These are phyloP conservation scores for Atethmia centrago DNA, from an alignment of 2,888 invertebrate genomes.

Conservation along the genomic window DNA sequence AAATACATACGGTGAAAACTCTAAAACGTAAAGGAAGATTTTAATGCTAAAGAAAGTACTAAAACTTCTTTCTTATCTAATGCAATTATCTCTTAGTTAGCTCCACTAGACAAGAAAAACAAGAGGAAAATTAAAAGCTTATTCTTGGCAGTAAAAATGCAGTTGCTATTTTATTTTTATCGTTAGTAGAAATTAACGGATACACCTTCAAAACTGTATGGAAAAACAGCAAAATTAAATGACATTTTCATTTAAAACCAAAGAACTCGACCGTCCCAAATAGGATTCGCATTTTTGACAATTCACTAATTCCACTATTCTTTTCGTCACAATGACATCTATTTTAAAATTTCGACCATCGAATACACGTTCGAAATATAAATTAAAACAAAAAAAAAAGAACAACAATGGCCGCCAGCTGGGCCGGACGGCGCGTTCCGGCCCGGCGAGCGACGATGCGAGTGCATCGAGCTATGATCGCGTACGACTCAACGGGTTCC, in stretches of 20 bases:
- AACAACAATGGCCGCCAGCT: conserved; percentile 67
- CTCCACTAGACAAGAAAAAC: conserved; percentile 26
- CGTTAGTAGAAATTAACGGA: neutral
- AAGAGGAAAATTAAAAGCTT: conserved; percentile 26
- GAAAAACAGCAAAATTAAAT: neutral
- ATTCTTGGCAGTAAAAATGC: conserved; percentile 15
- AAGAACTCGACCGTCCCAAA: conserved; percentile 26
- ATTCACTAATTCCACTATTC: conserved; percentile 52
- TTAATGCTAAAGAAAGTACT: conserved; percentile 27
- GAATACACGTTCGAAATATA: conserved; percentile 66
- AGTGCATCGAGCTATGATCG: conserved; percentile 74
- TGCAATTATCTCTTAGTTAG: conserved; percentile 46
- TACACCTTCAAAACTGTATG: neutral
- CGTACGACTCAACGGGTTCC: conserved; percentile 58
- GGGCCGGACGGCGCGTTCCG: conserved; percentile 75
- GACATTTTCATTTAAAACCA: conserved; percentile 16
- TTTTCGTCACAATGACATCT: conserved; percentile 43
- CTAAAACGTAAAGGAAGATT: conserved; percentile 9
- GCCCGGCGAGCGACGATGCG: conserved; percentile 74
- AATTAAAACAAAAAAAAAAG: conserved; percentile 63
- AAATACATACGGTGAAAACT: conserved; percentile 1
- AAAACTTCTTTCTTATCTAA: conserved; percentile 26
- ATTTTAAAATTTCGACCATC: conserved; percentile 62
- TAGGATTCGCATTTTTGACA: conserved; percentile 27
- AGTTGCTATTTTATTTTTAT: conserved; percentile 20